These are phyloP conservation scores for Argyresthia albistria DNA, from an alignment of 2,888 invertebrate species.

Conservation along the genomic window DNA sequence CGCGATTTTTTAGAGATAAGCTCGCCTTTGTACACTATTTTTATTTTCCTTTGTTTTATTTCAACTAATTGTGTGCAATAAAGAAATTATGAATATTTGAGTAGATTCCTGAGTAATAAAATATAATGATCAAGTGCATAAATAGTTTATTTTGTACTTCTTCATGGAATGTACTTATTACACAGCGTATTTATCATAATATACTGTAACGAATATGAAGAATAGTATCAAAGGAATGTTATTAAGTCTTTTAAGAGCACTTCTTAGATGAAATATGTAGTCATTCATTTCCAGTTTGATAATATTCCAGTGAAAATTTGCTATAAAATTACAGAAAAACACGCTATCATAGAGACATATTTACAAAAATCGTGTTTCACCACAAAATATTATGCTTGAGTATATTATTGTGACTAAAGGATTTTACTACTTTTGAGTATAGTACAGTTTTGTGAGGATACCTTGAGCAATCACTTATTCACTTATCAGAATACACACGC, in stretches of 20 bases:
- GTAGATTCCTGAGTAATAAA: background rate
- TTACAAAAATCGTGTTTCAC: constrained; percentile 15
- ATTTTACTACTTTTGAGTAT: constrained; percentile 25
- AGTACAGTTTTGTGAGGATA: constrained; percentile 5
- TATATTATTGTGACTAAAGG: constrained; percentile 43
- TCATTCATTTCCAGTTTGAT: background rate
- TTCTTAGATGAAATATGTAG: too few species aligned
- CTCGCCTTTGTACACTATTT: too few species aligned
- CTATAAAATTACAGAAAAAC: constrained; percentile 9
- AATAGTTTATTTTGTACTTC: constrained; percentile 66
- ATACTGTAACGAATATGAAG: background rate
- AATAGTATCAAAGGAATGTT: background rate
- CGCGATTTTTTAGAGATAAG: too few species aligned
- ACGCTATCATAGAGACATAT: constrained; percentile 17
- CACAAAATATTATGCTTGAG: constrained; percentile 32
- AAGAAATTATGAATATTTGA: too few species aligned
- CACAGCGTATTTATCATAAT: constrained; percentile 26
- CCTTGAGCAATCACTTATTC: constrained; percentile 20
- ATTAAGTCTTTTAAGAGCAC: constrained; percentile 1
- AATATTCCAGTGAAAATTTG: background rate
- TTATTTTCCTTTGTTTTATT: too few species aligned
- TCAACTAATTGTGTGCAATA: too few species aligned
- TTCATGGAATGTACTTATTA: constrained; percentile 50
- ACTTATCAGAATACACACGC: constrained; percentile 1
- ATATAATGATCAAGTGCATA: constrained; percentile 45